Evolutionary conservation across 2,113 vertebrate species (phyloP), one percentile per base, ranked within the genome.

Genomic region (Vulpes vulpes): DNA sequence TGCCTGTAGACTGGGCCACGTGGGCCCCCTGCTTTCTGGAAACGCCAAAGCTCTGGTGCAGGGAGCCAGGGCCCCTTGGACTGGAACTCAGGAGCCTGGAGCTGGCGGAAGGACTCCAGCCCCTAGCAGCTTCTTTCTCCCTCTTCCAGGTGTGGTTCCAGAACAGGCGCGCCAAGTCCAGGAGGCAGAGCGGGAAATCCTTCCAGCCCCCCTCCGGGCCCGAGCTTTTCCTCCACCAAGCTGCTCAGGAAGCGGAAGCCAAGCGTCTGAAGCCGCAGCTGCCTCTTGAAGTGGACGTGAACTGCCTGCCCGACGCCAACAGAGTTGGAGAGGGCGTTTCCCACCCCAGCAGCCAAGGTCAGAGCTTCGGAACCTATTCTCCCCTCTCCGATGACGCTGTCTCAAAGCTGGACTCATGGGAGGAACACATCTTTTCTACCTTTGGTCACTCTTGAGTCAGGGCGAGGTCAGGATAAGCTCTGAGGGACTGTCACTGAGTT

Each of bases 81-180:
- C 69, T 30, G 65, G 43, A 88, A 83, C 81, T 14, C 60, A 0
- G 51, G 87, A 69, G 25, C 23, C 22, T 23, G 35, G 11, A 55
- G 12, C 10, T 19, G 19, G 59, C 22, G 11, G 12, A 51, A 74
- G 30, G 55, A 91, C 60, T 57, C 12, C 19, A 49, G 30, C 30
- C 19, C 5, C 55, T 67, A 86, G 30, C 69, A 22, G 51, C 27
- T 83, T 73, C 12, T 38, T 73, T 95, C 43, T 35, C 76, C 65
- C 51, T 67, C 91, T 96, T 27, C 11, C 95, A 99, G 99, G 99
- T 99, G n/a, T 99, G 99, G 99, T 99, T 99, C 98, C 99, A 99
- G 98, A 99, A 99, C 98, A 98, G 99, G 51, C 99, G 99, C 0
- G 99, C 99, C 89, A 99, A 99, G 95, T 99, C 99, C 19, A 98